Evolutionary conservation across 2,113 vertebrate species (phyloP).

Genomic region (Crocuta crocuta): DNA sequence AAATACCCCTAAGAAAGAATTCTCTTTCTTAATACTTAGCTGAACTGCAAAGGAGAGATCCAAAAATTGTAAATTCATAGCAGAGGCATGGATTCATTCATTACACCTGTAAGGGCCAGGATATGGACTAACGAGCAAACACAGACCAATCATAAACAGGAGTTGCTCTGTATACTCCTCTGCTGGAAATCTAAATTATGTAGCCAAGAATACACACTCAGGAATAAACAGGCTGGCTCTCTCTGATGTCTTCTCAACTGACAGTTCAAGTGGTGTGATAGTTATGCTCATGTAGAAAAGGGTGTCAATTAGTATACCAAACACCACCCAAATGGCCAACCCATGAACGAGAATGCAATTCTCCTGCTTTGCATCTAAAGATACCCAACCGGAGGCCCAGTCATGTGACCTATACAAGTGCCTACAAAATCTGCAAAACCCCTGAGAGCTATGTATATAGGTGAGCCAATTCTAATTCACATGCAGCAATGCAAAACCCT

Average conservation of each 20-base stretch:
- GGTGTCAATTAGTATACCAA: background rate
- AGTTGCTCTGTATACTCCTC: background rate
- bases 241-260: background rate
- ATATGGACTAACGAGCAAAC: background rate
- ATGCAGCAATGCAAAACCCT: constrained; percentile 24
- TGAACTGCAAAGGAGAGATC: constrained; percentile 10
- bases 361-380: background rate
- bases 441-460: background rate
- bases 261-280: background rate
- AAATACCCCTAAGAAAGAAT: background rate
- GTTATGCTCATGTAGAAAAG: background rate
- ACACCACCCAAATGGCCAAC: background rate
- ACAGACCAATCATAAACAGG: background rate
- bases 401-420: background rate
- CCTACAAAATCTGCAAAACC: background rate
- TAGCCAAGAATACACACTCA: background rate
- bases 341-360: background rate
- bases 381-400: background rate
- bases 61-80: background rate
- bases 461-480: constrained; percentile 49
- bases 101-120: background rate
- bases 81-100: background rate
- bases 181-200: background rate
- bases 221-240: background rate
- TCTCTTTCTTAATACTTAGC: constrained; percentile 31